Evolutionary conservation across 92 coral and sea anemone genomes (phyloP), one percentile per base, ranked within the genome.

Genomic region (Parazoanthus atlanticus): DNA sequence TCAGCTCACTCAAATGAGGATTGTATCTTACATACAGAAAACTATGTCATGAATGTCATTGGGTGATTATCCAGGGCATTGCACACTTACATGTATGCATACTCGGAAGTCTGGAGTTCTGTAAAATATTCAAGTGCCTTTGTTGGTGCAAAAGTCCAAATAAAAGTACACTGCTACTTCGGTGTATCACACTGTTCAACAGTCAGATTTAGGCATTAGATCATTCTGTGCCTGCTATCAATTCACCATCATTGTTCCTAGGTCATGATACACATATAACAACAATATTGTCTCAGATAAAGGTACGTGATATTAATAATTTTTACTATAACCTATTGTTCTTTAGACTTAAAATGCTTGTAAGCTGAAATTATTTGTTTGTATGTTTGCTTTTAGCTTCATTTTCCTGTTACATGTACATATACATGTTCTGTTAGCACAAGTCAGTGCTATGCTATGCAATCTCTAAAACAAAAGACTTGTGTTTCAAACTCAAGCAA

Each of bases 261-360:
- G 92, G 92, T 76, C 91, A 92, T 79, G 96, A 94, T 58, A 85
- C 56, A 21, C 94, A 94, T 79, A 79, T 94, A 47, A 86, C 93
- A 43, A 85, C 88, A 13, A 74, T 94, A 54, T 79, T 94, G 41
- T 86, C 93, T 30, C 90, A 94, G 89, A 90, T 94, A 49, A 90
- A 79, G 81, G 96, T 92, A 82, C 87, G 93, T 16, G 15, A 30
- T 38, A 31, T 33, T 81, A 8, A 32, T 31, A 38, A 38, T 49
- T 52, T 65, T 47, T 21, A 52, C 3, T 52, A 52, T 52, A 12
- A 52, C 21, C 19, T 12, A 19, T 19, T 49, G 25, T 69, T 69
- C 17, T 36, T 31, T 40, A 52, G 34, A 28, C 21, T 25, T 33
- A 6, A 69, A 85, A 28, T 40, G 21, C 21, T 76, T 46, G 26